phyloP scores from a whole-genome alignment of 2,888 invertebrate genomes.

The Phalangium opilio region DNA sequence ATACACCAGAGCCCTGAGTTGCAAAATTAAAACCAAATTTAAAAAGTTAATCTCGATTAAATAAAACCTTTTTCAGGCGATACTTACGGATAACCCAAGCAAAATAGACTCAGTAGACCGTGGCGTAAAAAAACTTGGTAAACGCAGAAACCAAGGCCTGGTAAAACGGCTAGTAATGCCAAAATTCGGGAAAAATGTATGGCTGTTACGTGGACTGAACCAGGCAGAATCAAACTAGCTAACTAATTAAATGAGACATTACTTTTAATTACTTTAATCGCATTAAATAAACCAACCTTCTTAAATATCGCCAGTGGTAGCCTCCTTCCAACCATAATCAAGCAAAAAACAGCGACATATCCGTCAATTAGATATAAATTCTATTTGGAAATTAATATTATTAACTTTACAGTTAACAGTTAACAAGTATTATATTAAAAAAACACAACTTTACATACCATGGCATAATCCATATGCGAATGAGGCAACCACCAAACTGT shows the following conservation, averaged over 20 bases:
- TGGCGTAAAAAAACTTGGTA: constrained; percentile 57
- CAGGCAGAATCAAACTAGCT: background rate
- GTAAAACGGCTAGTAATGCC: constrained; percentile 2
- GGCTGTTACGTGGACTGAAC: no score
- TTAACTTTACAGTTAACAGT: background rate
- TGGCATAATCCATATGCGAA: constrained; percentile 34
- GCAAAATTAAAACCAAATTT: constrained; percentile 20
- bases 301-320: constrained; percentile 45
- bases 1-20: constrained; percentile 53
- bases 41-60: no score
- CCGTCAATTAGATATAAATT: constrained; percentile 88
- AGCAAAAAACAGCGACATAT: constrained; percentile 67
- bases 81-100: constrained; percentile 80
- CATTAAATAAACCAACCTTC: constrained; percentile 28
- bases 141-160: constrained; percentile 28
- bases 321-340: constrained; percentile 60
- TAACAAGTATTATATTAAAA: background rate
- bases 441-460: background rate
- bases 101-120: constrained; percentile 60
- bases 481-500: constrained; percentile 96
- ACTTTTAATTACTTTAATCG: constrained; percentile 3
- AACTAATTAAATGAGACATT: constrained; percentile 3
- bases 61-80: constrained; percentile 5
- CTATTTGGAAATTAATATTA: constrained; percentile 41
- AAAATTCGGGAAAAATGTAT: constrained; percentile 6